These are phyloP conservation scores for Perodicticus potto DNA, from an alignment of 2,797 vertebrate species.

Conservation along the genomic window DNA sequence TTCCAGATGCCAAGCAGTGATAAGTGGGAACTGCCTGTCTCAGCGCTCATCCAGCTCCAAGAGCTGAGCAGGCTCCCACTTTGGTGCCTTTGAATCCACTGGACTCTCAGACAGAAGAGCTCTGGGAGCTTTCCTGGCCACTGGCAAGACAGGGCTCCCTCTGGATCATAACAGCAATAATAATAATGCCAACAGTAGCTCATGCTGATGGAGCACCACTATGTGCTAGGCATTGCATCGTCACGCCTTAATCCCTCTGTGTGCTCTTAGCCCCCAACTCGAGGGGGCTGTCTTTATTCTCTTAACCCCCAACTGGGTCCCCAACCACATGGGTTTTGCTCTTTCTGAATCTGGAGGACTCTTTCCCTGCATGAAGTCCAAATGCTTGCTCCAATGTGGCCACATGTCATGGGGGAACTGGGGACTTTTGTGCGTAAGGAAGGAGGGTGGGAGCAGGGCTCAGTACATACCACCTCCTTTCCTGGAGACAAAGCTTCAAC, in stretches of 20 bases:
- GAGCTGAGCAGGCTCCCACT: slow-evolving; percentile 24
- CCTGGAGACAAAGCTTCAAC: neutral
- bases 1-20: slow-evolving; percentile 68
- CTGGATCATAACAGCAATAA: neutral
- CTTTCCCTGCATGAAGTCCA: neutral
- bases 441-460: neutral
- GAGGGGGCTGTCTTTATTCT: neutral
- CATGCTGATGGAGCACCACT: neutral
- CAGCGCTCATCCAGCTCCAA: slow-evolving; percentile 33
- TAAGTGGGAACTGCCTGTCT: slow-evolving; percentile 71
- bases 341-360: neutral
- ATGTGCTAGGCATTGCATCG: neutral
- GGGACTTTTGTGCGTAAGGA: neutral
- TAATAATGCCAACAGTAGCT: neutral
- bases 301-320: neutral
- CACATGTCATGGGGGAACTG: neutral
- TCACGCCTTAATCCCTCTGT: neutral
- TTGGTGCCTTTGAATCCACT: neutral
- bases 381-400: neutral
- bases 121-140: neutral
- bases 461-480: neutral
- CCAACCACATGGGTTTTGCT: neutral
- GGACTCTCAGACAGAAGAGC: neutral
- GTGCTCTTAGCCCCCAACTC: neutral
- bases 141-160: slow-evolving; percentile 7